Percentiles rank a stretch among this genome's conserved stretches.
These are phyloP conservation scores for Tylochromis polylepis DNA, from an alignment of 2,113 vertebrate genomes.

Conservation along the genomic window DNA sequence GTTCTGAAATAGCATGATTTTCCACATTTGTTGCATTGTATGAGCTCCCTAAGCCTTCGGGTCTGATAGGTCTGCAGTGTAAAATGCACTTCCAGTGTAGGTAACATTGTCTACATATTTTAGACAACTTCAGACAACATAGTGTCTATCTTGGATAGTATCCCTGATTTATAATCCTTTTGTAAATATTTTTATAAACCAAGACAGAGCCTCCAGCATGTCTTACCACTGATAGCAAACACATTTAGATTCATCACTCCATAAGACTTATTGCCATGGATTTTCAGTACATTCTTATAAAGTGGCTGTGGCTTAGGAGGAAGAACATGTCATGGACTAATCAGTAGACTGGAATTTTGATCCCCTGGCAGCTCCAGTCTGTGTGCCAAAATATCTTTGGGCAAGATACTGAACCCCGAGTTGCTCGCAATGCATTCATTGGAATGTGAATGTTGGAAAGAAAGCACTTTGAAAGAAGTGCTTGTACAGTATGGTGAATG, in stretches of 20 bases:
- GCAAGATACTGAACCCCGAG: neutral
- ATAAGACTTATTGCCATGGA: no score
- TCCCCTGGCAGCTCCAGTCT: neutral
- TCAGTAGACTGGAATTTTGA: neutral
- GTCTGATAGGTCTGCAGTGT: neutral
- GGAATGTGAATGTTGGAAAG: no score
- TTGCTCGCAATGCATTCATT: no score
- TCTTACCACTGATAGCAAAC: neutral
- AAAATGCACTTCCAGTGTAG: neutral
- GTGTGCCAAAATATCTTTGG: neutral
- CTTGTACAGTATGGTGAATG: neutral
- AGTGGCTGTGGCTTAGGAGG: neutral
- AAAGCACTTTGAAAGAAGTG: no score
- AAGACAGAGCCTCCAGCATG: no score
- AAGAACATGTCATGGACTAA: neutral
- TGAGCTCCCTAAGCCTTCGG: neutral
- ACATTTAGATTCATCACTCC: no score
- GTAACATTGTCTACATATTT: neutral
- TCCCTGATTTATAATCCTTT: neutral
- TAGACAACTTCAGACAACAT: neutral
- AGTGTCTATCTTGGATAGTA: neutral
- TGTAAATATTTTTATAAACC: neutral
- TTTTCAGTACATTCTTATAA: neutral
- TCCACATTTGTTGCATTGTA: neutral
- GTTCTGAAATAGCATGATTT: neutral